Evolutionary conservation across 2,113 vertebrate genomes (phyloP).

Genomic region (Cheirogaleus medius): DNA sequence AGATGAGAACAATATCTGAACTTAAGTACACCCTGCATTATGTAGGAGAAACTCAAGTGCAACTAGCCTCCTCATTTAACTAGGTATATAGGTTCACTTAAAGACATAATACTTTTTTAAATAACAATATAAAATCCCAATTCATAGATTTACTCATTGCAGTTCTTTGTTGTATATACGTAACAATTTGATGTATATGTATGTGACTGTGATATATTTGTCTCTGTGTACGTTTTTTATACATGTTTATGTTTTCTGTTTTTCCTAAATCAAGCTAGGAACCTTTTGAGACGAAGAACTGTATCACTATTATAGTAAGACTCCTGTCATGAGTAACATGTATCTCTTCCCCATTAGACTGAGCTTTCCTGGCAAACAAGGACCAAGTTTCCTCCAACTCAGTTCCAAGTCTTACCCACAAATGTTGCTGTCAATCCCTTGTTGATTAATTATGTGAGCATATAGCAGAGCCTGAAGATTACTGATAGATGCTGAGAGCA

Average conservation of each 20-base stretch:
- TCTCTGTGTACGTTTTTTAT: background rate
- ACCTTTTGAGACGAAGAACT: background rate
- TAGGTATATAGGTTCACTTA: background rate
- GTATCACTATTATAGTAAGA: background rate
- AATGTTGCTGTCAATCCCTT: conserved; percentile 4
- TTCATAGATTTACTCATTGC: background rate
- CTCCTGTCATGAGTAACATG: background rate
- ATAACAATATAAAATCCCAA: background rate
- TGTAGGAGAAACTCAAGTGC: background rate
- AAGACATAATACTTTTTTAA: background rate
- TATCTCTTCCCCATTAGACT: background rate
- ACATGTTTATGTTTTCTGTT: background rate
- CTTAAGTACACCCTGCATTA: background rate
- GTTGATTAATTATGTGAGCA: conserved; percentile 1
- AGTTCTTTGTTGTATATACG: background rate
- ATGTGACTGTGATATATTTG: background rate
- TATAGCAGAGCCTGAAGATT: background rate
- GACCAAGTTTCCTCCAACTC: background rate
- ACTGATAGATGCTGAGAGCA: background rate
- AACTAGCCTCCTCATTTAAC: background rate
- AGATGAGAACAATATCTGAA: conserved; percentile 8
- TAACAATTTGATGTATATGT: background rate
- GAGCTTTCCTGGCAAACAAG: background rate
- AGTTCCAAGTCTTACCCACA: background rate
- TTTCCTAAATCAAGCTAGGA: background rate